Percentiles rank a stretch among this genome's conserved stretches.
Conservation (phyloP, 2,888 invertebrate species). For the Hirtodrosophila alboralis region DNA sequence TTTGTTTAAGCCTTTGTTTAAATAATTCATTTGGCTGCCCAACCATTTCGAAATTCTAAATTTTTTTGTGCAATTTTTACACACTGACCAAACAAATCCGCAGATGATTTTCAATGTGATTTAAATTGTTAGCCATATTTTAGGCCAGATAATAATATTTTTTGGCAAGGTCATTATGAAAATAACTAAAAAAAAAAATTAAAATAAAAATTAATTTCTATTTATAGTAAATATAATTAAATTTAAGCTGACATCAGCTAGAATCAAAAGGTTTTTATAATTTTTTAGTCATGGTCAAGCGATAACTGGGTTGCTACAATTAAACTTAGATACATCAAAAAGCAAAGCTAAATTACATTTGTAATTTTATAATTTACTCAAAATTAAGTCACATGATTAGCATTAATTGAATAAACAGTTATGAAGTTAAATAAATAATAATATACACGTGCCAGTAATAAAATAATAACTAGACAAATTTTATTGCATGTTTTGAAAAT, state of each 20-base stretch:
- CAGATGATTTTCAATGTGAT: constrained; percentile 23
- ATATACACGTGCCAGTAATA: constrained; percentile 7
- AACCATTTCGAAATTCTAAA: constrained; percentile 33
- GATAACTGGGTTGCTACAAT: constrained; percentile 11
- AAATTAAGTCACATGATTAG: constrained; percentile 9
- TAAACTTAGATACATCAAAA: constrained; percentile 5
- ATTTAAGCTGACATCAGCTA: not conserved
- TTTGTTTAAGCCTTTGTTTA: constrained; percentile 56
- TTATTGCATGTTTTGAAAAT: too few species aligned
- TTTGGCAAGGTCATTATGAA: constrained; percentile 51
- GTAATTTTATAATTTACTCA: constrained; percentile 12
- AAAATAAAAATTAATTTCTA: too few species aligned
- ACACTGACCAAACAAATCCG: constrained; percentile 28
- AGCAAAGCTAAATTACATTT: constrained; percentile 13
- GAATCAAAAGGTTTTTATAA: constrained; percentile 14
- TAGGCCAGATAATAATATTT: constrained; percentile 17
- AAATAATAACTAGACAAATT: not conserved
- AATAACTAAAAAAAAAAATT: constrained; percentile 25
- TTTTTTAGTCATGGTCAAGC: constrained; percentile 34
- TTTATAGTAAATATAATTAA: too few species aligned
- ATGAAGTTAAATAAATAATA: not conserved
- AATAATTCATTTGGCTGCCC: constrained; percentile 44
- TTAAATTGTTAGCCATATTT: constrained; percentile 6
- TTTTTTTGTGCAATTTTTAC: constrained; percentile 22
- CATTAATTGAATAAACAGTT: constrained; percentile 11